Evolutionary conservation across 2,888 invertebrate genomes (phyloP).

Genomic region (Craniophora ligustri): DNA sequence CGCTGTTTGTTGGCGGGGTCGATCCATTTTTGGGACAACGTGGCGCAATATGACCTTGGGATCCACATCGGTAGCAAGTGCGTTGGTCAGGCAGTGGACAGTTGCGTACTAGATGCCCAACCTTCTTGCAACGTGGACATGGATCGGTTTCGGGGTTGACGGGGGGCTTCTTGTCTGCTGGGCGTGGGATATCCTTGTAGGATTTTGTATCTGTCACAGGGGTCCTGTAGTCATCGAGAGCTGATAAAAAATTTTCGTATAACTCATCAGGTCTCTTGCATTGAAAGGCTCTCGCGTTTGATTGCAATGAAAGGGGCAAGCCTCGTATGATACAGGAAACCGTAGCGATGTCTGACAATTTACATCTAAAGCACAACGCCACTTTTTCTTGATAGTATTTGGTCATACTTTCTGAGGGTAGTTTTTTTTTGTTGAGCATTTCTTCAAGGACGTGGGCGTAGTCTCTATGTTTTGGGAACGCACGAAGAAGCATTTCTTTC

Average conservation of each 20-base stretch:
- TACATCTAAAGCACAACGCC: background rate
- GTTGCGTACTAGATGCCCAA: background rate
- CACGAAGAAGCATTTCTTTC: too few relatives aligned
- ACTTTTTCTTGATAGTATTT: background rate
- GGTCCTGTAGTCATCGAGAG: background rate
- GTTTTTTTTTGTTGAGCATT: background rate
- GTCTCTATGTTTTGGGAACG: too few relatives aligned
- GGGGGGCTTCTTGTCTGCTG: background rate
- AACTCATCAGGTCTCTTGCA: background rate
- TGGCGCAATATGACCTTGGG: background rate
- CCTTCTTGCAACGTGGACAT: background rate
- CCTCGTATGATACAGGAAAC: constrained; percentile 1
- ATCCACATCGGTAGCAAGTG: background rate
- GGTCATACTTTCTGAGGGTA: background rate
- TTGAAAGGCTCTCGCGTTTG: constrained; percentile 3
- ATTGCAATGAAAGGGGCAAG: background rate
- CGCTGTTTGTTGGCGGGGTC: background rate
- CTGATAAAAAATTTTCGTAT: background rate
- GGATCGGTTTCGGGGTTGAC: background rate
- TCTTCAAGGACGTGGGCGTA: background rate
- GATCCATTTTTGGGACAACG: background rate
- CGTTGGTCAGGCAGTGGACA: background rate
- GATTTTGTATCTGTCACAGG: background rate
- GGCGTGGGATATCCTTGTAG: background rate
- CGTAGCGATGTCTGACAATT: background rate